Conservation (phyloP, 1,140 invertebrate genomes). For the Goniozus legneri region DNA sequence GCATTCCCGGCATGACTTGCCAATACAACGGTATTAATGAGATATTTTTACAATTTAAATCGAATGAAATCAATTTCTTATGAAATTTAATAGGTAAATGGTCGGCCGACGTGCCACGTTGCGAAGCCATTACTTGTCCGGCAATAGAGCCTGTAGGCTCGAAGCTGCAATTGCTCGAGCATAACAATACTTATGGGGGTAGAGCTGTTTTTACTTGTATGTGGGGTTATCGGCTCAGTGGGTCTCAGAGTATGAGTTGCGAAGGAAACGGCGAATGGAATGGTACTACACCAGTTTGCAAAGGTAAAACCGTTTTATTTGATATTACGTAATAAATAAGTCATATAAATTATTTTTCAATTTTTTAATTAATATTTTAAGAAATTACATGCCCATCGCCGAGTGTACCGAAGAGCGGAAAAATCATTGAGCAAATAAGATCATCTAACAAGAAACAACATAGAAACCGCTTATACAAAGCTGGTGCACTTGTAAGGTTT, state of each 20-base stretch:
- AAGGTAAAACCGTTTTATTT: conserved; percentile 64
- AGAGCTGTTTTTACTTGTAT: conserved; percentile 76
- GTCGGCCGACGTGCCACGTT: conserved; percentile 69
- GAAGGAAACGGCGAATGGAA: conserved; percentile 75
- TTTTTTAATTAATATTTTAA: conserved; percentile 42
- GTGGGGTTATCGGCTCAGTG: conserved; percentile 74
- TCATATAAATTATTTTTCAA: background rate
- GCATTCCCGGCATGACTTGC: conserved; percentile 67
- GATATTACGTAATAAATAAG: no score
- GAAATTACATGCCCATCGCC: conserved; percentile 77
- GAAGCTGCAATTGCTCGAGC: conserved; percentile 59
- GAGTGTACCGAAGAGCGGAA: conserved; percentile 67
- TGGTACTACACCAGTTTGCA: conserved; percentile 68
- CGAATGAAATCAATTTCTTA: no score
- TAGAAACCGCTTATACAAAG: conserved; percentile 56
- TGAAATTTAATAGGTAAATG: conserved; percentile 66
- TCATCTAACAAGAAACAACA: conserved; percentile 44
- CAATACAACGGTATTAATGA: conserved; percentile 67
- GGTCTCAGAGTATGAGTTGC: conserved; percentile 72
- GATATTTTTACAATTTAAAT: background rate
- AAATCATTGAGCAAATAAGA: conserved; percentile 58
- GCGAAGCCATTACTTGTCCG: conserved; percentile 72
- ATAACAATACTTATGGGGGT: conserved; percentile 66
- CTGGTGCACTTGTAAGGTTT: conserved; percentile 76
- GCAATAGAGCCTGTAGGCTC: conserved; percentile 55